Evolutionary conservation across 2,888 invertebrate genomes (phyloP).

Genomic region (Dendrolimus houi): DNA sequence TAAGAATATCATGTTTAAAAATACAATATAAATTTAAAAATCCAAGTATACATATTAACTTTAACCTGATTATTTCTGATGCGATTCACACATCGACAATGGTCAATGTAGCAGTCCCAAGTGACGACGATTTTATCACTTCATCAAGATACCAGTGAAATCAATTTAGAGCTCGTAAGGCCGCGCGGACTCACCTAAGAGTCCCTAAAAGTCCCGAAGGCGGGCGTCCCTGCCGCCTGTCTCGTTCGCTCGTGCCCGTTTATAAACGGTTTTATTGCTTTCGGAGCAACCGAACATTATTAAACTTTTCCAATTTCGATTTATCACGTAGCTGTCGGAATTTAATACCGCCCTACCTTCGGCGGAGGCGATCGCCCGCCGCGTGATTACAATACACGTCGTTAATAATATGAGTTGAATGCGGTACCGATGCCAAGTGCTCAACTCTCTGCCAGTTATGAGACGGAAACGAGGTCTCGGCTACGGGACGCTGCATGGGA

Average conservation of each 20-base stretch:
- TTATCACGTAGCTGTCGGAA: constrained; percentile 78
- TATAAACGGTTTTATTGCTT: constrained; percentile 78
- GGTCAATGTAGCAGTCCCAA: constrained; percentile 17
- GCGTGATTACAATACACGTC: constrained; percentile 76
- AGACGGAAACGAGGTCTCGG: constrained; percentile 10
- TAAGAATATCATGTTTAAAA: too few relatives aligned
- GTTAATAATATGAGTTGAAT: constrained; percentile 69
- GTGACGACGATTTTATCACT: constrained; percentile 52
- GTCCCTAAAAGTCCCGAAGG: constrained; percentile 72
- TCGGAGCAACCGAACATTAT: constrained; percentile 77
- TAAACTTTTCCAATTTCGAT: constrained; percentile 78
- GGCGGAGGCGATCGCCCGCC: constrained; percentile 74
- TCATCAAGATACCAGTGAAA: constrained; percentile 64
- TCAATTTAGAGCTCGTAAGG: constrained; percentile 64
- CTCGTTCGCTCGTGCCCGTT: constrained; percentile 74
- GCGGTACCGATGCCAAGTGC: constrained; percentile 31
- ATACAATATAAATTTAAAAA: too few relatives aligned
- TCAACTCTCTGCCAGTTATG: constrained; percentile 39
- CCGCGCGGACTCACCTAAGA: constrained; percentile 62
- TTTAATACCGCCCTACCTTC: constrained; percentile 77
- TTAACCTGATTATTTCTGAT: neutral
- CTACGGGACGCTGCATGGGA: constrained; percentile 2
- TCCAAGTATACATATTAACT: too few relatives aligned
- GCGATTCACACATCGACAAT: neutral
- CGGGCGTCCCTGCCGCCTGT: constrained; percentile 70